Evolutionary conservation across 2,888 invertebrate species (phyloP).

Genomic region (Teinopalpus imperialis): DNA sequence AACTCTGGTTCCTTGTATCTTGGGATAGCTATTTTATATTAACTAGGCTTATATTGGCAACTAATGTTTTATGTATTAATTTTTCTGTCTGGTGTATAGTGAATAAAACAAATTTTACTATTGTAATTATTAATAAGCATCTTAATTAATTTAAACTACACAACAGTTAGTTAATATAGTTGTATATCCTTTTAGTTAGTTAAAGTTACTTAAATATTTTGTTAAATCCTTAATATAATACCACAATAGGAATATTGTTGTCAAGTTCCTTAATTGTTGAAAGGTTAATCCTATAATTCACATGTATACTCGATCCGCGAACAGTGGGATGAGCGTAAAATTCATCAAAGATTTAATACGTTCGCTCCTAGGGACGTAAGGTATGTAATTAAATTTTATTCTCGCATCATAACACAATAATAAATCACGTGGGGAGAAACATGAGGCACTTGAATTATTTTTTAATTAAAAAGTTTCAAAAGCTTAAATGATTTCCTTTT

Average conservation of each 20-base stretch:
- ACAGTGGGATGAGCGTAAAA: constrained; percentile 3
- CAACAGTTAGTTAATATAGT: too few species aligned
- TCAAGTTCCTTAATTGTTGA: not conserved
- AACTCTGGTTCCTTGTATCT: too few species aligned
- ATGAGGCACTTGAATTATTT: constrained; percentile 7
- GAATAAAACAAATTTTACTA: too few species aligned
- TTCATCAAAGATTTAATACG: constrained; percentile 16
- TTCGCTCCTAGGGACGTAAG: constrained; percentile 11
- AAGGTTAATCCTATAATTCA: constrained; percentile 4
- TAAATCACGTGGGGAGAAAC: constrained; percentile 10
- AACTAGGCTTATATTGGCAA: too few species aligned
- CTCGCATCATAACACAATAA: constrained; percentile 18
- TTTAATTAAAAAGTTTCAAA: constrained; percentile 15
- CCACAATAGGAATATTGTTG: not conserved
- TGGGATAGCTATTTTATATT: too few species aligned
- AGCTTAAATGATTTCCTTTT: not conserved
- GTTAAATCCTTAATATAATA: not conserved
- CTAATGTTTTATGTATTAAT: too few species aligned
- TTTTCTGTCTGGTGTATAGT: too few species aligned
- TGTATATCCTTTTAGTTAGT: too few species aligned
- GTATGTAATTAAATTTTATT: constrained; percentile 19
- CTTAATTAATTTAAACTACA: too few species aligned
- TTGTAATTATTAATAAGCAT: too few species aligned
- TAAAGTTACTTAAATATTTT: not conserved
- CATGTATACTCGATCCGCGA: not conserved